Percentiles rank a stretch among this genome's conserved stretches.
Conservation (phyloP, 2,888 invertebrate genomes). For the Euzetes globulus region DNA sequence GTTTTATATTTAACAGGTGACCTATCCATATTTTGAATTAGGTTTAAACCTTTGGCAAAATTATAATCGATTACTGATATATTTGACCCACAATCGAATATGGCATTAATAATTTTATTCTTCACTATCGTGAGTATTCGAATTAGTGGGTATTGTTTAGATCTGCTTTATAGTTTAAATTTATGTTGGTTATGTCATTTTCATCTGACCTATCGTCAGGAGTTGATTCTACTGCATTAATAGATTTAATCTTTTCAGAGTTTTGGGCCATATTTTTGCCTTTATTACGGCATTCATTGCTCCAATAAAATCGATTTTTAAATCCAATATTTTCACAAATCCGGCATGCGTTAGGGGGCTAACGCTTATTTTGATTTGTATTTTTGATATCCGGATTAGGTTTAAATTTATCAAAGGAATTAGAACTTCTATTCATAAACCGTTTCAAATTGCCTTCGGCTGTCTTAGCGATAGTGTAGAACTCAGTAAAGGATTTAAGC, state of each 20-base stretch:
- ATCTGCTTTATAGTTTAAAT: neutral
- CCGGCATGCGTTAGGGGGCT: neutral
- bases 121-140: neutral
- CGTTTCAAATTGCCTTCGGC: constrained; percentile 12
- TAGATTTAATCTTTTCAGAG: neutral
- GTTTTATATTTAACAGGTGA: neutral
- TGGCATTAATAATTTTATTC: neutral
- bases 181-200: neutral
- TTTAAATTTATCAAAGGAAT: neutral
- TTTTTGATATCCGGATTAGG: neutral
- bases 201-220: neutral
- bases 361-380: neutral
- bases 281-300: neutral
- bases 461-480: constrained; percentile 7
- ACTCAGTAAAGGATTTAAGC: constrained; percentile 19
- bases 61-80: neutral
- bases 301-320: constrained; percentile 2
- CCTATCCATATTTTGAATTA: neutral
- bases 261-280: neutral
- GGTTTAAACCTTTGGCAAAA: neutral
- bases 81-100: neutral
- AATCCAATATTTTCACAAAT: constrained; percentile 13
- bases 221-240: neutral
- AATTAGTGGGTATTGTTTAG: neutral
- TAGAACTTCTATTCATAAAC: neutral